Evolutionary conservation across 2,888 invertebrate genomes (phyloP).

Genomic region (Xylota segnis): DNA sequence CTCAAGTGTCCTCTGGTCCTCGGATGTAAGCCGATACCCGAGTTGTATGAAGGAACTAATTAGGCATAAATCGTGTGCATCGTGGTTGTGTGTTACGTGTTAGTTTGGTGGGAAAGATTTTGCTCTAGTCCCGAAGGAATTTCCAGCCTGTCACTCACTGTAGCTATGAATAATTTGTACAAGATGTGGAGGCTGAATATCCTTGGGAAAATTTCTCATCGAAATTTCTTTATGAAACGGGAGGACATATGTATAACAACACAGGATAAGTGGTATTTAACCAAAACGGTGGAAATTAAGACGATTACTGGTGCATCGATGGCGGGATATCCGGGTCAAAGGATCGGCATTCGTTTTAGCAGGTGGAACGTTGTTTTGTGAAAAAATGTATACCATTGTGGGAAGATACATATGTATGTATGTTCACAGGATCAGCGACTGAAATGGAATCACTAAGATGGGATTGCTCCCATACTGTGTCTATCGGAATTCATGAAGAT

Average conservation of each 20-base stretch:
- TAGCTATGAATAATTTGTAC: constrained; percentile 70
- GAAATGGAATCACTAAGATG: not conserved
- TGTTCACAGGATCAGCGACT: not conserved
- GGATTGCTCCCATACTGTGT: too few species aligned
- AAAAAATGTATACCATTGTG: constrained; percentile 8
- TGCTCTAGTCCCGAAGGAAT: constrained; percentile 62
- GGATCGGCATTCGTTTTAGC: constrained; percentile 53
- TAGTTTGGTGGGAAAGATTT: constrained; percentile 65
- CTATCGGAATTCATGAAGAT: too few species aligned
- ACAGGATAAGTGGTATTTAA: constrained; percentile 67
- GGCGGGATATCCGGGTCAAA: constrained; percentile 76
- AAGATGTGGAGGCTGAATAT: constrained; percentile 59
- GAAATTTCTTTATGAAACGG: constrained; percentile 17
- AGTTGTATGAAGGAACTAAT: constrained; percentile 72
- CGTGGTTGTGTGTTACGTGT: constrained; percentile 54
- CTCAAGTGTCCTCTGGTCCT: constrained; percentile 69
- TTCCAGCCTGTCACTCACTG: constrained; percentile 52
- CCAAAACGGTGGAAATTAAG: constrained; percentile 64
- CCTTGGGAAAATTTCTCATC: constrained; percentile 65
- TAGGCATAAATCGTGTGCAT: constrained; percentile 73
- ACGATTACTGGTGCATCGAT: constrained; percentile 30
- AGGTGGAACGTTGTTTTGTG: constrained; percentile 15
- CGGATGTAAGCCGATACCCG: constrained; percentile 66
- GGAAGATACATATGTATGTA: too few species aligned
- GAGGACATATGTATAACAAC: not conserved